Evolutionary conservation across 2,888 invertebrate genomes (phyloP), one percentile per base, ranked within the genome.

Genomic region (Xestobium rufovillosum): DNA sequence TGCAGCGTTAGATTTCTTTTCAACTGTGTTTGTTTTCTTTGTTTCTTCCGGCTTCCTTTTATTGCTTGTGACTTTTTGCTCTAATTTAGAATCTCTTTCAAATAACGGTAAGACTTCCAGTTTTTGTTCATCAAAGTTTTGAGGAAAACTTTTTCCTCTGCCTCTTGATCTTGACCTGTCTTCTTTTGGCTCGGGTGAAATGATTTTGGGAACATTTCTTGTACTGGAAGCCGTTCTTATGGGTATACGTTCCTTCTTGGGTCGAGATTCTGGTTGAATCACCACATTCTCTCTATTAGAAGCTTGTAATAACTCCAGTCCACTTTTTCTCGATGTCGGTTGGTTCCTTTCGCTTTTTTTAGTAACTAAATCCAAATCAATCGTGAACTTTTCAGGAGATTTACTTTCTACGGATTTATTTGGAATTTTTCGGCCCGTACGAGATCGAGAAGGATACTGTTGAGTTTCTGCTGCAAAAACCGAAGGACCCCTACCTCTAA

Each of bases 71-170:
- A 42, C 42, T 13, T 39, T 31, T 2, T 38, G 34, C 19, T 34
- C 47, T 13, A 41, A 40, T 31, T 42, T 33, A 2, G 53, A 43
- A 42, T 65, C 64, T 12, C 48, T 50, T 51, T 61, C 65, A 39
- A 64, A 63, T 31, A 65, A 49, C 3, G 65, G 65, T 10, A 63
- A 46, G 1, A 64, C 63, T 52, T 64, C 64, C 14, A 64, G 38
- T 47, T 64, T 62, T 19, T 52, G 47, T 45, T 63, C 62, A 28
- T 63, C 61, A 19, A 62, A 50, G 26, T 52, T 39, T 15, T 51
- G 52, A 8, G 57, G 53, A 16, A n/a, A n/a, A n/a, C n/a, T n/a
- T n/a, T n/a, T n/a, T n/a, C n/a, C n/a, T n/a, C 47, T 46, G 9
- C 54, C 52, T 36, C 58, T 45, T 3, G 55, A 50, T 31, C 55